Percentiles rank a stretch among this genome's conserved stretches.
Conservation (phyloP, 2,888 invertebrate species). For the Yponomeuta evonymella region DNA sequence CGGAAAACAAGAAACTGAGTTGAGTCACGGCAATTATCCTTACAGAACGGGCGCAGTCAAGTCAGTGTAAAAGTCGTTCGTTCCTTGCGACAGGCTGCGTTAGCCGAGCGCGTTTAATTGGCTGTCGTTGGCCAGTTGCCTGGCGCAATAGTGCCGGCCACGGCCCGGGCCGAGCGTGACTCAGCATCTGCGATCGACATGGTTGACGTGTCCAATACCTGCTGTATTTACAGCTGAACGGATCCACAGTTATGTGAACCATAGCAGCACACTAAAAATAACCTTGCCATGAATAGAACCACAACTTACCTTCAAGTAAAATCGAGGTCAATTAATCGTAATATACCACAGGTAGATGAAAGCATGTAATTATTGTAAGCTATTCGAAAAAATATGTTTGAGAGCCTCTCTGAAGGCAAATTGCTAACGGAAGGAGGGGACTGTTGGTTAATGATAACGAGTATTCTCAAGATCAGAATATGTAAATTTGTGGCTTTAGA, state of each 20-base stretch:
- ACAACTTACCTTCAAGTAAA: neutral
- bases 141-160: neutral
- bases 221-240: neutral
- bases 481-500: neutral
- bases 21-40: conserved; percentile 14
- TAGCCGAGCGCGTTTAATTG: conserved; percentile 6
- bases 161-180: neutral
- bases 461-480: neutral
- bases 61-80: neutral
- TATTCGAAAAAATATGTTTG: neutral
- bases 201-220: neutral
- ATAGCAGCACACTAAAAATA: neutral
- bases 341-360: conserved; percentile 1
- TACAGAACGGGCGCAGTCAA: neutral
- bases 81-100: conserved; percentile 7
- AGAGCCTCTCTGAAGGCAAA: neutral
- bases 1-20: conserved; percentile 4
- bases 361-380: conserved; percentile 1
- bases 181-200: conserved; percentile 4
- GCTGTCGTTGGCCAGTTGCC: neutral
- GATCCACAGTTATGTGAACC: neutral
- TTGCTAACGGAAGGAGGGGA: neutral
- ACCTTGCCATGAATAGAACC: neutral
- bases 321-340: conserved; percentile 11
- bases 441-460: neutral